Base-by-base conservation (phyloP, 2,888 invertebrate species). In the Polymixis lichenea region DNA sequence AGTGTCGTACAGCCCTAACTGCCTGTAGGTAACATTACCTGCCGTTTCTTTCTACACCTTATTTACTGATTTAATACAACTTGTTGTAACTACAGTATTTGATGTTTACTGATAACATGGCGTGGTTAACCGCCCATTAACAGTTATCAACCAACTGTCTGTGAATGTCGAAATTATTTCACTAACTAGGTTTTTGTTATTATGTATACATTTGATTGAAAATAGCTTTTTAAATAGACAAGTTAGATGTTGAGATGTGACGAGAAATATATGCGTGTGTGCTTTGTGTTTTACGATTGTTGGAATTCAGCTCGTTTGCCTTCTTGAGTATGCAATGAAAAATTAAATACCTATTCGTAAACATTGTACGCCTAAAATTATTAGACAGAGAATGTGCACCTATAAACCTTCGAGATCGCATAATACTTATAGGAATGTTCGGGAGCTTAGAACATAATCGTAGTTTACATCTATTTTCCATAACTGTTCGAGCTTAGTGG, bases 11-110 rank as follows among this genome's bases (percentile, higher is more conserved):
- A 87, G 89, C 89, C 82, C 89, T 89, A 89, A 90, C 89, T 80
- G 89, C 89, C 88, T 90, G 91, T 93, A 93, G 91, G 91, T 92
- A 92, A 93, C 89, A 89, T 92, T 90, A 91, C 90, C 88, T 89
- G 90, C 75, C 74, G 83, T 78, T 82, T 81, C 79, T 83, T 90
- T 92, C 90, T 90, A 90, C 90, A 89, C 83, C 87, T 89, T 90
- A 91, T 92, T 91, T 91, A 90, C 89, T 84, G 86, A 80, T 86
- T 85, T 83, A 85, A 84, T 81, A 71, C 46, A 51, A 72, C 32
- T 77, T 77, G 51, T 75, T 82, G 80, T 87, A 72, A 81, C 69
- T 84, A 84, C 84, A 85, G 86, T 88, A 83, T 62, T 87, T 85
- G 82, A 89, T 88, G 84, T 78, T 82, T 85, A 82, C 76, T 80